These are phyloP conservation scores for Antedon mediterranea DNA, from an alignment of 53 echinoderm and acorn worm species.

Conservation along the genomic window DNA sequence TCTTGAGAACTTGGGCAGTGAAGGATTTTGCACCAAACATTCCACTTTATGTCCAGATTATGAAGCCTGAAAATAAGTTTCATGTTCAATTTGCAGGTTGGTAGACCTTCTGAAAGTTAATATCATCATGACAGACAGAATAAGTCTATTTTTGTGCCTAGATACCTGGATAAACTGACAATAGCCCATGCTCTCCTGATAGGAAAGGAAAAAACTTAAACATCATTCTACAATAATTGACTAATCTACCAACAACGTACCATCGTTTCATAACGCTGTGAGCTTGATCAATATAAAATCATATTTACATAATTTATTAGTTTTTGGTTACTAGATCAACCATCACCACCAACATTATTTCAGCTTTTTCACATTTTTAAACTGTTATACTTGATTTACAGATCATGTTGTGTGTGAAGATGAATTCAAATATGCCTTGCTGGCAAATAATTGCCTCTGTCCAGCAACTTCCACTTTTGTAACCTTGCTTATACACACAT, in stretches of 20 bases:
- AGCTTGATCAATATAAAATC: too few species aligned
- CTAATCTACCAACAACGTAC: too few species aligned
- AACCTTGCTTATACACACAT: slow-evolving; percentile 88
- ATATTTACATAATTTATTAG: background rate
- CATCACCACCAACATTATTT: background rate
- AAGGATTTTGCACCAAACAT: slow-evolving; percentile 87
- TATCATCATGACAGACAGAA: too few species aligned
- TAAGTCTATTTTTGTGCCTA: too few species aligned
- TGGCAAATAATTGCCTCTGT: slow-evolving; percentile 95
- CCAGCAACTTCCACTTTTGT: slow-evolving; percentile 94
- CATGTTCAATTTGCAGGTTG: slow-evolving; percentile 97
- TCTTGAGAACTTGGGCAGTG: slow-evolving; percentile 81
- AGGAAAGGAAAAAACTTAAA: too few species aligned
- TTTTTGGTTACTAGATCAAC: background rate
- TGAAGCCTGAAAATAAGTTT: slow-evolving; percentile 89
- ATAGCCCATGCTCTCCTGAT: too few species aligned
- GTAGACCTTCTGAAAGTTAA: too few species aligned
- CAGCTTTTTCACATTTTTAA: background rate
- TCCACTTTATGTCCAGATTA: slow-evolving; percentile 71
- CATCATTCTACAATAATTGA: too few species aligned
- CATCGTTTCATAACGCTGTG: too few species aligned
- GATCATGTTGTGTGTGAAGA: slow-evolving; percentile 99
- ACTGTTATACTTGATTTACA: slow-evolving; percentile 7
- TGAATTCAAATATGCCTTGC: slow-evolving; percentile 94
- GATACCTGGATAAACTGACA: too few species aligned